Evolutionary conservation across 2,888 invertebrate genomes (phyloP), one percentile per base, ranked within the genome.

Genomic region (Gortyna flavago): DNA sequence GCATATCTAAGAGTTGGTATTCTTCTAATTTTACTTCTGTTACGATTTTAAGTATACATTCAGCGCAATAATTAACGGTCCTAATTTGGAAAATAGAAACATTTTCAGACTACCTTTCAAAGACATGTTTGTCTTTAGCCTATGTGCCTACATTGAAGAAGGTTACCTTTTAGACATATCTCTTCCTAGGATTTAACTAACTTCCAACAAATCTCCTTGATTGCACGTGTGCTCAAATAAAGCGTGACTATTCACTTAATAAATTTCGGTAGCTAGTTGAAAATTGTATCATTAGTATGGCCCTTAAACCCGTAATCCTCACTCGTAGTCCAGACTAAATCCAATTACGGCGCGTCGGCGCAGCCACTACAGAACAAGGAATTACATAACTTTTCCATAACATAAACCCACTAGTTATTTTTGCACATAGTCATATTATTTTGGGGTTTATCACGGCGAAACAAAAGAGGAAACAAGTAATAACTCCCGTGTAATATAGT

Each of bases 281-380:
- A 90, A 92, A 91, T 90, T 90, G 90, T 90, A 90, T 91, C 92
- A 92, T 93, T 93, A 93, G 93, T 91, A 91, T 91, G 92, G 91
- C 92, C 92, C 92, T 92, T 91, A 91, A 90, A 93, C 90, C 92
- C 88, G 90, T 94, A 95, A 95, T 94, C 94, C 94, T 92, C 93
- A 92, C 93, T 93, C 93, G 91, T 90, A 93, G 95, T 94, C 93
- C 94, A 95, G 95, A 94, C 95, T 94, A 94, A 95, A 95, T 95
- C 95, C 95, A 95, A 95, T 96, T 95, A 95, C 92, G 83, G 89
- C 90, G 88, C 87, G 90, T 84, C 81, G 80, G 72, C 84, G 80
- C 80, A 48, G 64, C 74, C 83, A 78, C 83, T 77, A 75, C 72
- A 83, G 84, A 87, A 78, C 89, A 87, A 86, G 86, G 89, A 89